phyloP scores from a whole-genome alignment of 1,140 invertebrate genomes.

The Scylla paramamosain region DNA sequence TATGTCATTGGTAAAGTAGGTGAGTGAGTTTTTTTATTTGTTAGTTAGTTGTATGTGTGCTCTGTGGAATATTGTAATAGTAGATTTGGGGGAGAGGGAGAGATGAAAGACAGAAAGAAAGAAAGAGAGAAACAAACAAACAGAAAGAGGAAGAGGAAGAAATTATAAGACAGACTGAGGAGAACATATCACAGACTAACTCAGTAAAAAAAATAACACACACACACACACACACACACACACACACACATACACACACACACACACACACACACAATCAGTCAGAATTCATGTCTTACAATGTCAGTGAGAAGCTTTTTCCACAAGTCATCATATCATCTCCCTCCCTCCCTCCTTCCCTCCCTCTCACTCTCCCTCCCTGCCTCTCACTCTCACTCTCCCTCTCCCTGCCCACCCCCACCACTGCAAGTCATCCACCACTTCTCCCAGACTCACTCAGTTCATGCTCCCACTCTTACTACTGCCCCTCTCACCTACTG shows the following conservation, averaged over 20 bases:
- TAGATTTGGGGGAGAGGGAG: too few species aligned
- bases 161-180: too few species aligned
- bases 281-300: too few species aligned
- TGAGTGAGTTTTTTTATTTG: not conserved
- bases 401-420: not conserved
- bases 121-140: not conserved
- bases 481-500: not conserved
- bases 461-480: not conserved
- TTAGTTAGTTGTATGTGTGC: not conserved
- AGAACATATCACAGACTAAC: too few species aligned
- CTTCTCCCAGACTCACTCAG: not conserved
- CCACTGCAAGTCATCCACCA: conserved; percentile 24
- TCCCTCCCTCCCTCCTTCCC: too few species aligned
- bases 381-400: not conserved
- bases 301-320: too few species aligned
- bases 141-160: not conserved
- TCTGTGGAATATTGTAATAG: not conserved
- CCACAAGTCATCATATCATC: too few species aligned
- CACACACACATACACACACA: conserved; percentile 34
- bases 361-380: not conserved
- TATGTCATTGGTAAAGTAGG: not conserved
- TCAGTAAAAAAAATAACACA: not conserved
- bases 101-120: not conserved
- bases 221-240: not conserved
- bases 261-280: not conserved